Base-by-base conservation (phyloP, 2,888 invertebrate genomes). In the Epinotia nisella region DNA sequence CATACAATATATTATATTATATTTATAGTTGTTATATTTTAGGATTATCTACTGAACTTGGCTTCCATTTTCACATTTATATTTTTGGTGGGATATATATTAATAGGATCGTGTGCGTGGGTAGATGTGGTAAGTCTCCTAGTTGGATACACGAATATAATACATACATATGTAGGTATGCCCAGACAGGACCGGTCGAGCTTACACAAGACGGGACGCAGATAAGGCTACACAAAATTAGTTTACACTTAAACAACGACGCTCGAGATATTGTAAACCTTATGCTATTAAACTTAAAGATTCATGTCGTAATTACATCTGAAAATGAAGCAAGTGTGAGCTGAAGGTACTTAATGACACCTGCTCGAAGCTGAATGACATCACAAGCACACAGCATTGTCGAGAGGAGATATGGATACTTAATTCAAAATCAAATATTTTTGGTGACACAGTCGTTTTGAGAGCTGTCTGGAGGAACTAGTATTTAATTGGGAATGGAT, bases 321-420 rank as follows among this genome's bases (percentile, higher is more conserved):
- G 51, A 55, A 64, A 72, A 73, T 60, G 69, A 78, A 75, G 4
- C 76, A 81, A 76, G 81, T 75, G 58, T 17, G 76, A 83, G 78
- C 81, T 83, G 84, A 83, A 84, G 84, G 86, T 85, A 87, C 86
- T 88, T 88, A 88, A 88, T 86, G 87, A 88, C 87, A 86, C 86
- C 87, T 86, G 87, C 85, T 82, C 80, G 77, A 82, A 77, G 77
- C 82, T 80, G 81, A 83, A 85, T 86, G 88, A 88, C 88, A 88
- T 87, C 88, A 88, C 87, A 86, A 87, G 87, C 87, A 87, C 87
- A 86, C 85, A 80, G 84, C 82, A 87, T 87, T 85, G 85, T 87
- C 68, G 69, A 87, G 85, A 86, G 78, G 81, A 87, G 87, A 87
- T 88, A 88, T 82, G 84, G 82, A 83, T 86, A n/a, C n/a, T n/a